Evolutionary conservation across 2,113 vertebrate genomes (phyloP), one percentile per base, ranked within the genome.

Genomic region (Shinisaurus crocodilurus): DNA sequence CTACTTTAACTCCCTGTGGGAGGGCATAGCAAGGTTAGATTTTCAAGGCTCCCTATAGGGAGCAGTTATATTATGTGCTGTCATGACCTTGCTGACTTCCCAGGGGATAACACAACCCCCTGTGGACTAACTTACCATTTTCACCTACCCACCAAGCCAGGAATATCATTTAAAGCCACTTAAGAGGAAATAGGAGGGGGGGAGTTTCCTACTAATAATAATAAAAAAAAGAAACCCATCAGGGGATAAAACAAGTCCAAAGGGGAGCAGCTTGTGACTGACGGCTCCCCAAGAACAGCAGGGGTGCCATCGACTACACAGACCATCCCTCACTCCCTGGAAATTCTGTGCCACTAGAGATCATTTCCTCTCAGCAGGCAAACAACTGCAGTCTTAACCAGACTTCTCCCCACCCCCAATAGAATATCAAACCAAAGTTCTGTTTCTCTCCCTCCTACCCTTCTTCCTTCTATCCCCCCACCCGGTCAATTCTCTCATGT

Each of bases 281-380:
- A 25, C 40, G 34, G 65, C 25, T 54, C 9, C 86, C 81, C 43
- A 82, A 82, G 60, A 91, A 90, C 50, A 86, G 90, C 63, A 67
- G 89, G 89, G 82, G 77, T 25, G 84, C 37, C 82, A 67, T 60
- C 25, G 72, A 88, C 86, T 81, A 50, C 27, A 86, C 43, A 15
- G 60, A 1, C 25, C 40, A 20, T 43, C 29, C 82, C 15, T 23
- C 20, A 75, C 83, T 80, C 70, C 84, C 48, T 81, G 63, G 16
- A 1, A n/a, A 1, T 81, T 34, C 88, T 79, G 54, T 72, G 5
- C 0, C 0, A 32, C 10, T 13, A 7, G 16, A 88, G 69, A 70
- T 29, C 67, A 87, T 50, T 65, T 1, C 43, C 69, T 23, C 48
- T 20, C 43, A 82, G 77, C 7, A 1, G 72, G 48, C 23, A 43